phyloP scores from a whole-genome alignment of 2,113 vertebrate genomes.

The Psophia crepitans region DNA sequence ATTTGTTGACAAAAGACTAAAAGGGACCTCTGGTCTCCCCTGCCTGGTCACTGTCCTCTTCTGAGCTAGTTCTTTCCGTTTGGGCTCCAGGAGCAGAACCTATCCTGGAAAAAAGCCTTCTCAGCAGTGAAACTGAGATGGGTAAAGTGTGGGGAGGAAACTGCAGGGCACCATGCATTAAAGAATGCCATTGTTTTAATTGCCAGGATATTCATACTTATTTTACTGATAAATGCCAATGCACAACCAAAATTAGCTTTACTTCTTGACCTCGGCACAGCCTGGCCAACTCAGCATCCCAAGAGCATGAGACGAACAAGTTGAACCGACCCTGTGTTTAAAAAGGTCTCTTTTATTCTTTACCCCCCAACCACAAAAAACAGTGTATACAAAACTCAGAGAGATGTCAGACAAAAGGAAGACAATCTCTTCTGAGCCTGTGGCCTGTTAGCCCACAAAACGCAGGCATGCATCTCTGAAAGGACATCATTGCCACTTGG shows the following conservation, averaged over 20 bases:
- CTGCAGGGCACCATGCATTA: neutral
- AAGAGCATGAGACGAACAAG: neutral
- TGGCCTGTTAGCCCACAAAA: slow-evolving; percentile 18
- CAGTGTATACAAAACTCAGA: neutral
- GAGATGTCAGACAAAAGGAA: neutral
- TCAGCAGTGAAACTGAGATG: neutral
- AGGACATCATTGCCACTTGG: neutral
- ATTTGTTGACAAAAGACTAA: neutral
- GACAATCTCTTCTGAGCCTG: neutral
- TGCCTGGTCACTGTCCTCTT: neutral
- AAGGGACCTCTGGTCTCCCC: neutral
- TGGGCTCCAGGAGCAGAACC: neutral
- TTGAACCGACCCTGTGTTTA: slow-evolving; percentile 1
- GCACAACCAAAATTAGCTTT: neutral
- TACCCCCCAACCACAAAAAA: slow-evolving; percentile 17
- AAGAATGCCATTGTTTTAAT: neutral
- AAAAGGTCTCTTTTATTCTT: slow-evolving; percentile 10
- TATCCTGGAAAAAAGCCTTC: neutral
- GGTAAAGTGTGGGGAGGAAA: neutral
- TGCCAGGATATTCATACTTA: neutral
- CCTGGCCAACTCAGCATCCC: neutral
- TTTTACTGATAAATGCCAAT: neutral
- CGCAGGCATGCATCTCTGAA: neutral
- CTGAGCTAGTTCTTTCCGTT: neutral
- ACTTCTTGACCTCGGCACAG: neutral